Base-by-base conservation (phyloP, 2,113 vertebrate species). In the Thunnus maccoyii region DNA sequence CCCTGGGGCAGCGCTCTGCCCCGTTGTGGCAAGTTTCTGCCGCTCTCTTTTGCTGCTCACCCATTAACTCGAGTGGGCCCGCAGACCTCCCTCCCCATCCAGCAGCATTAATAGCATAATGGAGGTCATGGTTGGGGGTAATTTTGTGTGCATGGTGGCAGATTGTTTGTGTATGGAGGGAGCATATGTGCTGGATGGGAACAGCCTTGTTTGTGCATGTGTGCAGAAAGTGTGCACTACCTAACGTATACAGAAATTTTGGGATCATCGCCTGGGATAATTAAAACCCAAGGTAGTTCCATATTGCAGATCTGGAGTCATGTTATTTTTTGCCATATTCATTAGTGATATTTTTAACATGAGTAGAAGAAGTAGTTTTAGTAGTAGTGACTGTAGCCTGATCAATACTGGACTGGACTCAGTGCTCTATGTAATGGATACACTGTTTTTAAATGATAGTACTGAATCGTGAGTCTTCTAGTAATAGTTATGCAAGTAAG, bases 101-200 rank as follows among this genome's bases (percentile, higher is more conserved):
- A 70, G 67, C 75, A 80, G 72, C 81, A 72, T 86, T 86, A 78
- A 85, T 32, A 50, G 68, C 57, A 79, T 90, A 90, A 92, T 82
- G 75, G 77, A 91, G 87, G 88, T 82, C 80, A 70, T 64, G 64
- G 83, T 75, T 41, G 62, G 76, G 80, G 82, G 65, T 82, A 75
- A 83, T 74, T 72, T 52, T 74, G 78, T 80, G 72, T 83, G 66
- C n/a, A 30, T 57, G 58, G 68, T 65, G 63, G 76, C 60, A 65
- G 63, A 81, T 74, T 88, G 69, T 83, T 82, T 85, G 72, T 64
- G 73, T 69, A 75, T 25, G 10, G 57, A 32, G 10, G 57, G 17
- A 72, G 64, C 69, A 57, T 82, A 71, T 83, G 78, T 41, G 47
- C 58, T 44, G 30, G 6, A 66, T 15, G 10, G 41, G 27, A 68